Percentiles rank a stretch among this genome's conserved stretches.
These are phyloP conservation scores for Pelodytes ibericus DNA, from an alignment of 2,797 vertebrate genomes.

Conservation along the genomic window DNA sequence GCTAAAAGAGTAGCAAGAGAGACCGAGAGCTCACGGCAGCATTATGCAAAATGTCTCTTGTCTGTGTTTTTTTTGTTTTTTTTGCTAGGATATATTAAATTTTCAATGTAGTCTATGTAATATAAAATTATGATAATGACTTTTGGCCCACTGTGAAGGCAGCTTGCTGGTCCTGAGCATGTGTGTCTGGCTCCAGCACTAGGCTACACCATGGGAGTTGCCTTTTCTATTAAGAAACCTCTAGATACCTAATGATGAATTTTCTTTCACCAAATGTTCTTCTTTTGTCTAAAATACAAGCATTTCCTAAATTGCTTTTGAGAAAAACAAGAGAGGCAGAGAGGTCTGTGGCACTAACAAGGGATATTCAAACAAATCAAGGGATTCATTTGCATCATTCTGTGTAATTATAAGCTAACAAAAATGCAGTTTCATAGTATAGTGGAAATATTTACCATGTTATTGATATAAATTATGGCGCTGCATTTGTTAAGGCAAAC, in stretches of 20 bases:
- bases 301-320: constrained; percentile 98
- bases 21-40: constrained; percentile 80
- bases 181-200: constrained; percentile 96
- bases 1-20: constrained; percentile 83
- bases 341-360: constrained; percentile 85
- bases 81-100: constrained; percentile 99
- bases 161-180: constrained; percentile 97
- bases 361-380: constrained; percentile 88
- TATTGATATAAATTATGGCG: constrained; percentile 67
- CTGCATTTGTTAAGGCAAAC: constrained; percentile 68
- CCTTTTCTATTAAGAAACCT: constrained; percentile 99
- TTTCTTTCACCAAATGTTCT: constrained; percentile 99
- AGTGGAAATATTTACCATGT: constrained; percentile 73
- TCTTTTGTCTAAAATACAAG: constrained; percentile 97
- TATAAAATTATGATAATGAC: constrained; percentile 99
- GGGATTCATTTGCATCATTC: constrained; percentile 88
- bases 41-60: constrained; percentile 97
- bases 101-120: constrained; percentile 96
- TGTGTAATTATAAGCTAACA: constrained; percentile 89
- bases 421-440: constrained; percentile 72
- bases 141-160: constrained; percentile 95
- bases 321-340: constrained; percentile 90
- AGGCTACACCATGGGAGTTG: constrained; percentile 97
- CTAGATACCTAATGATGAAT: constrained; percentile 99
- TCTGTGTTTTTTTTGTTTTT: constrained; percentile 74